A percentile compares a stretch with the other conserved stretches of the same genome.
These are phyloP conservation scores for Leucopsar rothschildi DNA, from an alignment of 2,113 vertebrate genomes.

Conservation along the genomic window DNA sequence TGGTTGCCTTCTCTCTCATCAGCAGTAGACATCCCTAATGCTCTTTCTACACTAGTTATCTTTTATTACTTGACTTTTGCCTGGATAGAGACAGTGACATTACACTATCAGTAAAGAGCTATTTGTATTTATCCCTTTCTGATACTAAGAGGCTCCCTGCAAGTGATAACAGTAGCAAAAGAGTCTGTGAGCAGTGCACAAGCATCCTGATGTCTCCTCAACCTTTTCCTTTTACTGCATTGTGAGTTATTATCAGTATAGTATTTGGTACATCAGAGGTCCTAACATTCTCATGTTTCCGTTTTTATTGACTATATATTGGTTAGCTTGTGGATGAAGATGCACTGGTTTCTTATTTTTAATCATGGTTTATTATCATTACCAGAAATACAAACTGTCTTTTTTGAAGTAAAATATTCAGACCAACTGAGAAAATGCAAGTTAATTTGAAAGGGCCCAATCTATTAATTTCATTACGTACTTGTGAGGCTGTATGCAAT, in stretches of 20 bases:
- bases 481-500: neutral
- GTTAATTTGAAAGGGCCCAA: neutral
- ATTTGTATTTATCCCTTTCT: neutral
- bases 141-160: neutral
- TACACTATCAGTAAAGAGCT: neutral
- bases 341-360: neutral
- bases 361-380: neutral
- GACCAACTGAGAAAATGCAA: neutral
- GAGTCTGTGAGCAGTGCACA: neutral
- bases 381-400: neutral
- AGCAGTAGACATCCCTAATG: neutral
- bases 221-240: neutral
- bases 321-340: neutral
- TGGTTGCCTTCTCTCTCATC: neutral
- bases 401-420: neutral
- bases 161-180: neutral
- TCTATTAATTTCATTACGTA: neutral
- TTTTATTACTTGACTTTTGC: neutral
- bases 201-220: neutral
- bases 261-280: neutral
- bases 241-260: neutral
- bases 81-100: neutral
- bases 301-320: neutral
- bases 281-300: neutral
- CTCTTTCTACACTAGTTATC: neutral